phyloP scores from a whole-genome alignment of 2,113 vertebrate genomes.

The Sceloporus tristichus region DNA sequence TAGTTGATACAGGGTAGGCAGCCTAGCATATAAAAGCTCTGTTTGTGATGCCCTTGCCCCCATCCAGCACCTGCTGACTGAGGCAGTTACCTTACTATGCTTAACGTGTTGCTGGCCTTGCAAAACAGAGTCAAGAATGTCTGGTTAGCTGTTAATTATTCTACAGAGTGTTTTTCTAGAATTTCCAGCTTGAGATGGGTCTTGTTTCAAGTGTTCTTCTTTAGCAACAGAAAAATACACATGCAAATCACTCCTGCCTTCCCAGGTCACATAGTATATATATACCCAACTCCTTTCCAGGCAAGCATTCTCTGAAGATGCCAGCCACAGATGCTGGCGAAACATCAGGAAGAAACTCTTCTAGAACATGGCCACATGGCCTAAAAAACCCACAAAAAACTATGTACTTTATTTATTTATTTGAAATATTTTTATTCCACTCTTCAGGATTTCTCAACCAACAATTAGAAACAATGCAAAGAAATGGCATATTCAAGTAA shows the following conservation, averaged over 20 bases:
- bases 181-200: neutral
- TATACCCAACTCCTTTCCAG: too few species aligned
- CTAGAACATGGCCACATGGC: too few species aligned
- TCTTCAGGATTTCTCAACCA: neutral
- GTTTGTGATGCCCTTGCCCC: neutral
- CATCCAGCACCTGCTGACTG: neutral
- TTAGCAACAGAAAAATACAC: neutral
- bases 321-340: too few species aligned
- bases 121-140: neutral
- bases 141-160: neutral
- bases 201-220: neutral
- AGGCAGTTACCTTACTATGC: neutral
- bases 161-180: neutral
- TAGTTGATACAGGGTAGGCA: neutral
- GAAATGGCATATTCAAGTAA: neutral
- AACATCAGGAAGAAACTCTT: too few species aligned
- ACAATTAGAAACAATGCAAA: neutral
- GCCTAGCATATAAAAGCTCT: neutral
- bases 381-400: too few species aligned
- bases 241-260: too few species aligned
- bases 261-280: too few species aligned
- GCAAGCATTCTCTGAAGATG: too few species aligned
- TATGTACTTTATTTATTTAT: neutral
- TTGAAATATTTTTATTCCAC: neutral
- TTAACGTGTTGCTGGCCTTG: neutral